These are phyloP conservation scores for Microctonus brassicae DNA, from an alignment of 2,888 invertebrate genomes.

Conservation along the genomic window DNA sequence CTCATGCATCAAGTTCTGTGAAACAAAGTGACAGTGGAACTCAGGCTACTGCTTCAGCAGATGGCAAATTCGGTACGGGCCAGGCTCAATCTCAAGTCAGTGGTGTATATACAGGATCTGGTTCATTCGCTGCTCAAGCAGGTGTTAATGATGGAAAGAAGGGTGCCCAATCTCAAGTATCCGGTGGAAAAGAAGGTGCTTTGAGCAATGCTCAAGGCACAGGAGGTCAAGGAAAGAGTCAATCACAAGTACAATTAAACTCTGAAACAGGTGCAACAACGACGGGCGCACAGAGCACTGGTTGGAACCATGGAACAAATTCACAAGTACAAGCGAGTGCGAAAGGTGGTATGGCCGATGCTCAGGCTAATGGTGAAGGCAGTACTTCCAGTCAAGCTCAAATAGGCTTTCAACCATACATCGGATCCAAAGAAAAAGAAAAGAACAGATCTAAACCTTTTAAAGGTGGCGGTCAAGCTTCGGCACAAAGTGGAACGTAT, in stretches of 20 bases:
- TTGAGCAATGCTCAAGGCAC: constrained; percentile 82
- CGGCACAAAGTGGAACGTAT: constrained; percentile 81
- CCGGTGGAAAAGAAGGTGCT: constrained; percentile 82
- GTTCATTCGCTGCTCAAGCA: constrained; percentile 86
- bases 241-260: constrained; percentile 82
- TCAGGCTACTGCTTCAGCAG: constrained; percentile 81
- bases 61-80: constrained; percentile 82
- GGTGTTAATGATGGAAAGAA: constrained; percentile 82
- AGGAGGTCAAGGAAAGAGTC: constrained; percentile 82
- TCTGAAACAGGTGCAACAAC: constrained; percentile 82
- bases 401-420: constrained; percentile 85
- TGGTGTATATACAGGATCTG: constrained; percentile 82
- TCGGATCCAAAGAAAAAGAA: constrained; percentile 71
- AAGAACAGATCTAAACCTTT: constrained; percentile 74
- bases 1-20: constrained; percentile 80
- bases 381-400: constrained; percentile 90
- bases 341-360: constrained; percentile 87
- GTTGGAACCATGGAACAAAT: constrained; percentile 82
- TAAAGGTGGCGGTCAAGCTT: constrained; percentile 83
- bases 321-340: constrained; percentile 85
- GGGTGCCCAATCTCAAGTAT: constrained; percentile 79
- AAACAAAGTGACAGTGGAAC: constrained; percentile 75
- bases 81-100: constrained; percentile 87
- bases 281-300: constrained; percentile 83
- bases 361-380: constrained; percentile 87